Conservation (phyloP, 1,140 invertebrate genomes). For the Drosophila saltans region DNA sequence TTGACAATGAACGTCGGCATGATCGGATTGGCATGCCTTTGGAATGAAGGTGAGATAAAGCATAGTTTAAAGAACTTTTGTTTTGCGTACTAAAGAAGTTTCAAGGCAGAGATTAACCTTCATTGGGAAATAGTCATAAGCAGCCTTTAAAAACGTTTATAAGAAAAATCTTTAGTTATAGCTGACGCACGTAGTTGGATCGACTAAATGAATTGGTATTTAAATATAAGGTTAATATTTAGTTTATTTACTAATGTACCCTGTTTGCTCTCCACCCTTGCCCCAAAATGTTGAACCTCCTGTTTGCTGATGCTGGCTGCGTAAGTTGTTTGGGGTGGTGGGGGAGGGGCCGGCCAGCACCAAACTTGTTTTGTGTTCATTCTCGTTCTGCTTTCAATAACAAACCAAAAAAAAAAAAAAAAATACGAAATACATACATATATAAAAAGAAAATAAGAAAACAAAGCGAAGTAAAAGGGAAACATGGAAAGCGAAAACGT, state of each 20-base stretch:
- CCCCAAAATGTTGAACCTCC: slow-evolving; percentile 5
- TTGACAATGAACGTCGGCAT: no score
- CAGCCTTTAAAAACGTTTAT: no score
- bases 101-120: no score
- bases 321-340: slow-evolving; percentile 45
- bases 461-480: background rate
- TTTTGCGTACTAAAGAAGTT: no score
- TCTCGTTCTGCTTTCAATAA: slow-evolving; percentile 48
- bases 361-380: slow-evolving; percentile 57
- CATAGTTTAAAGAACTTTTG: no score
- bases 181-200: no score
- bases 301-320: slow-evolving; percentile 65
- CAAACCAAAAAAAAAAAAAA: slow-evolving; percentile 20
- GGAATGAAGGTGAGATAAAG: no score
- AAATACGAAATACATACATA: background rate
- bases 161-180: no score
- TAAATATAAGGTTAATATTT: background rate
- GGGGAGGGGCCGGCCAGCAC: slow-evolving; percentile 18
- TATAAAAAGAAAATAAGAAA: slow-evolving; percentile 30
- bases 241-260: slow-evolving; percentile 3
- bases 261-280: slow-evolving; percentile 1
- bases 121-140: no score
- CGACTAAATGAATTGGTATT: no score
- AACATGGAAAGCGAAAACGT: slow-evolving; percentile 4
- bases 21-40: no score